Evolutionary conservation across 2,113 vertebrate genomes (phyloP), one percentile per base, ranked within the genome.

Genomic region (Zeus faber): DNA sequence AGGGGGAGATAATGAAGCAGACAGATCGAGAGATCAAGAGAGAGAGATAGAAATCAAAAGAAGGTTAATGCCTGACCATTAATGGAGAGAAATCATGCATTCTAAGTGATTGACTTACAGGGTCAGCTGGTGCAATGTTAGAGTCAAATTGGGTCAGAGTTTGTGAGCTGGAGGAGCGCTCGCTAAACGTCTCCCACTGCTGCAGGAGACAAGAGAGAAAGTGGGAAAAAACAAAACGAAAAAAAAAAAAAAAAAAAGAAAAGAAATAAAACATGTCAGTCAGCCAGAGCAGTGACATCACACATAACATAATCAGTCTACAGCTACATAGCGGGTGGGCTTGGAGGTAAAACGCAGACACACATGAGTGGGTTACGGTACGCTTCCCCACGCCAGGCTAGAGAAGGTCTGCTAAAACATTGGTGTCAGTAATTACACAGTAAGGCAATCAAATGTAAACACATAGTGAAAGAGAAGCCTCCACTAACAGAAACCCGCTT

Each of bases 141-240:
- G 96, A 98, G 96, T 99, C 97, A 97, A 99, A 99, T 95, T 98
- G 97, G 94, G 97, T 99, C 95, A 99, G 94, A 97, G 97, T 99
- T 97, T 99, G 97, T 93, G 96, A 99, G 95, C 96, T 98, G 92
- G 96, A 99, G 88, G 96, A 98, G 91, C 95, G 97, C 93, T 98
- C 96, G 90, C 97, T 99, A 96, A 99, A 99, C 90, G 97, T 99
- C 95, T 99, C 96, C 97, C 97, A 99, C 94, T 99, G 97, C 97
- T 99, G 92, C 91, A 97, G 91, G 95, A 82, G 93, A 99, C 92
- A 99, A n/a, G 92, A 97, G 92, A 96, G 89, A 96, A 89, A 94
- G 87, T 92, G 92, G 77, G 88, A n/a, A n/a, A n/a, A n/a, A n/a
- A n/a, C n/a, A n/a, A n/a, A n/a, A n/a, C n/a, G n/a, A n/a, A n/a